Base-by-base conservation (phyloP, 64 coral and sea anemone genomes). In the Platygyra sinensis region DNA sequence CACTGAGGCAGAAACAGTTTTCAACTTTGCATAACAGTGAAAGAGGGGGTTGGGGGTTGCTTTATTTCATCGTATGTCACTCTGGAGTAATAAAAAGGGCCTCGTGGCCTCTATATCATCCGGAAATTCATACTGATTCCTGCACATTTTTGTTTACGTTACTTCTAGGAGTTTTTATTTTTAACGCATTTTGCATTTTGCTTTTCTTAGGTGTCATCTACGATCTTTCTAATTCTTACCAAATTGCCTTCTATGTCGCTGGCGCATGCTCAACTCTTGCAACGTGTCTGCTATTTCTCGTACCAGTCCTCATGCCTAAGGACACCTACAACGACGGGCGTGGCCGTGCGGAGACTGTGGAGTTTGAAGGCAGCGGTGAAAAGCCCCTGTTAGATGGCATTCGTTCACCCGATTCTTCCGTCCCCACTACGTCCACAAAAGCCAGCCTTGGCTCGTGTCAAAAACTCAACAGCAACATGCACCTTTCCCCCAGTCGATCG, bases 181-280 rank as follows among this genome's bases (percentile, higher is more conserved):
- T 17, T n/a, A 20, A 19, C 38, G 0, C n/a, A 12, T 36, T 52
- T 46, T 39, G 25, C 12, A 30, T 73, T 24, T 18, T 39, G 8
- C 61, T 50, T 79, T 62, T 52, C 31, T 4, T 73, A 98, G 96
- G 96, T 38, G 62, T 90, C 2, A 72, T 98, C 13, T 88, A 94
- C 62, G 96, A 98, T 55, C 8, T 98, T 52, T 94, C 96, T 13
- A 72, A 33, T n/a, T 98, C 96, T 2, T 98, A 98, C 55, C 87
- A 98, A 67, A 89, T 94, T 14, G 96, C 96, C 16, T 98, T 98
- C 57, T 98, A 94, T 29, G 89, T 82, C 13, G 88, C 96, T 55
- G 96, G 96, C 25, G 96, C 92, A 0, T 87, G 93, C 36, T 88
- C 96, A 51, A 89, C 80, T 12, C 4, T 94, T 6, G 92, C 88